These are phyloP conservation scores for Pediacus dermestoides DNA, from an alignment of 2,888 invertebrate species.

Conservation along the genomic window DNA sequence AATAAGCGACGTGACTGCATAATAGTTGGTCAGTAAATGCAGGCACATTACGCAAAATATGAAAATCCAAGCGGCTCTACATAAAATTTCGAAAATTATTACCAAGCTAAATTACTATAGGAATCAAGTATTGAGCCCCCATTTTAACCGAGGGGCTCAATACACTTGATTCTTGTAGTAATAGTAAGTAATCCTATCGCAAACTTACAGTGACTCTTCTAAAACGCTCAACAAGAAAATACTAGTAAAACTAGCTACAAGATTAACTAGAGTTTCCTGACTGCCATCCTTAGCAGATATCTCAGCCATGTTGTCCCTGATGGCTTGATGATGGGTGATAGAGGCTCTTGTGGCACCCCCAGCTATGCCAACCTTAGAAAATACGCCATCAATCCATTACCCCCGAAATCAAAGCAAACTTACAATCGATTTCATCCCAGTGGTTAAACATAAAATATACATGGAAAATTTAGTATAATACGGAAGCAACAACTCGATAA, in stretches of 20 bases:
- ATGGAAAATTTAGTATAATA: conserved; percentile 60
- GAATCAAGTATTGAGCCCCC: too few species aligned
- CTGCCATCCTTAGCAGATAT: conserved; percentile 93
- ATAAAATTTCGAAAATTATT: conserved; percentile 26
- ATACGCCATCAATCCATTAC: conserved; percentile 30
- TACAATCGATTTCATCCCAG: conserved; percentile 80
- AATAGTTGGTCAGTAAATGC: conserved; percentile 85
- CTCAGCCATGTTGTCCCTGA: conserved; percentile 88
- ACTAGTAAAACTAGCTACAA: conserved; percentile 77
- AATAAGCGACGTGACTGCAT: conserved; percentile 76
- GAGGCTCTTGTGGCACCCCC: conserved; percentile 92
- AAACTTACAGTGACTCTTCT: conserved; percentile 53
- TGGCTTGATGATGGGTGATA: conserved; percentile 89
- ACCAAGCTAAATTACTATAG: background rate
- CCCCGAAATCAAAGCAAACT: conserved; percentile 48
- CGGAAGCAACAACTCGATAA: conserved; percentile 77
- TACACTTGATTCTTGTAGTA: too few species aligned
- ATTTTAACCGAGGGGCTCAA: too few species aligned
- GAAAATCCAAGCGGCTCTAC: conserved; percentile 68
- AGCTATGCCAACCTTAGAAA: conserved; percentile 50
- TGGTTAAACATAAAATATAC: conserved; percentile 68
- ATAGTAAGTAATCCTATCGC: background rate
- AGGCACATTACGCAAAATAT: conserved; percentile 70
- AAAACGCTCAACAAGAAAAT: conserved; percentile 69
- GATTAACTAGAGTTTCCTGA: conserved; percentile 94